Conservation (phyloP, 2,888 invertebrate species). For the Thereva nobilitata region DNA sequence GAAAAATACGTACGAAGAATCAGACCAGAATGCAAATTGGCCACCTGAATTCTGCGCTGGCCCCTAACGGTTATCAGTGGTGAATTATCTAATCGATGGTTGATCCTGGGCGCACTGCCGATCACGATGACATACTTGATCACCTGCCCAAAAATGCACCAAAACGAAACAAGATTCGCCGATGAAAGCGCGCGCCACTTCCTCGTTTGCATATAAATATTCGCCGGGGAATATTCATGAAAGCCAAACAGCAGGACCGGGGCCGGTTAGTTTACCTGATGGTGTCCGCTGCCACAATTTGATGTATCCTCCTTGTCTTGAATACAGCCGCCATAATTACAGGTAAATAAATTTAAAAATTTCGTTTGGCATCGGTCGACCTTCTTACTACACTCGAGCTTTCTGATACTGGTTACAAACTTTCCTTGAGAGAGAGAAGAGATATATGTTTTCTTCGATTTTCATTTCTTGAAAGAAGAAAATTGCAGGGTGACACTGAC, state of each 20-base stretch:
- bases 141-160: conserved; percentile 33
- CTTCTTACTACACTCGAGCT: conserved; percentile 20
- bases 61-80: conserved; percentile 31
- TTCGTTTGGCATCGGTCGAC: conserved; percentile 34
- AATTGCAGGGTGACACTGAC: conserved; percentile 24
- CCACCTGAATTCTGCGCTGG: conserved; percentile 15
- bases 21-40: conserved; percentile 31
- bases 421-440: background rate
- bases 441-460: conserved; percentile 16
- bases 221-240: conserved; percentile 33
- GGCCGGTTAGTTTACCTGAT: conserved; percentile 15
- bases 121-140: conserved; percentile 39
- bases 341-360: conserved; percentile 41
- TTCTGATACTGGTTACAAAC: conserved; percentile 4
- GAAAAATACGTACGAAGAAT: background rate
- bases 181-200: conserved; percentile 34
- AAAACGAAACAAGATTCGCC: conserved; percentile 19
- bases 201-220: conserved; percentile 42
- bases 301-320: conserved; percentile 22
- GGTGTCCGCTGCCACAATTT: conserved; percentile 12
- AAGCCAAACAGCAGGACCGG: conserved; percentile 10
- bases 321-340: conserved; percentile 40
- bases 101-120: conserved; percentile 15
- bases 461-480: background rate
- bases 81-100: conserved; percentile 41